Conservation (phyloP, 1,140 invertebrate species). For the Eriocheir sinensis region DNA sequence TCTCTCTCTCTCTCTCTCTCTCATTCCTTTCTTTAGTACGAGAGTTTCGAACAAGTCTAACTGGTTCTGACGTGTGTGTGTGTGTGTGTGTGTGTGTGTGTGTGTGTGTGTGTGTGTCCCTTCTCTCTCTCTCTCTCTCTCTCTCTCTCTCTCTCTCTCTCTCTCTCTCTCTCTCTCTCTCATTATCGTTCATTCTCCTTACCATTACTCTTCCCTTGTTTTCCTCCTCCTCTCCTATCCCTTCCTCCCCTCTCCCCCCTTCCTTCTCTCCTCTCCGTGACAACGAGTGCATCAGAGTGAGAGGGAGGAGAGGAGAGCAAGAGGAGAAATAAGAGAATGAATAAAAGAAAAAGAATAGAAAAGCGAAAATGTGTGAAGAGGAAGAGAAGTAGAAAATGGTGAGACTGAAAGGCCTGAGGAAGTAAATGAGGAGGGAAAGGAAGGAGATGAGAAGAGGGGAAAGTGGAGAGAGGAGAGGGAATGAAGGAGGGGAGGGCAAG, state of each 20-base stretch:
- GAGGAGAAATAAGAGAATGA: too few species aligned
- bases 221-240: neutral
- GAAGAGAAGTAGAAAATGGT: too few species aligned
- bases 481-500: neutral
- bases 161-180: neutral
- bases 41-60: neutral
- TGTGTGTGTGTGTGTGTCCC: neutral
- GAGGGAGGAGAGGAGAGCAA: neutral
- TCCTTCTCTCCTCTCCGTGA: neutral
- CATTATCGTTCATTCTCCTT: too few species aligned
- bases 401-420: too few species aligned
- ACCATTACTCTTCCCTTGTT: neutral
- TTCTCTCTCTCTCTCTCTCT: neutral
- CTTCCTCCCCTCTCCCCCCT: too few species aligned
- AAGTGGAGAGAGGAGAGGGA: neutral
- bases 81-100: constrained; percentile 1
- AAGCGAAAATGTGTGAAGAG: too few species aligned
- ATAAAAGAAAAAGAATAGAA: too few species aligned
- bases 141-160: neutral
- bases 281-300: neutral
- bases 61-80: neutral
- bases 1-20: neutral
- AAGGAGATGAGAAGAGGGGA: neutral
- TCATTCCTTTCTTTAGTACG: neutral
- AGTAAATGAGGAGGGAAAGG: too few species aligned